phyloP scores from a whole-genome alignment of 1,140 invertebrate species.

The Agrypnia vestita region DNA sequence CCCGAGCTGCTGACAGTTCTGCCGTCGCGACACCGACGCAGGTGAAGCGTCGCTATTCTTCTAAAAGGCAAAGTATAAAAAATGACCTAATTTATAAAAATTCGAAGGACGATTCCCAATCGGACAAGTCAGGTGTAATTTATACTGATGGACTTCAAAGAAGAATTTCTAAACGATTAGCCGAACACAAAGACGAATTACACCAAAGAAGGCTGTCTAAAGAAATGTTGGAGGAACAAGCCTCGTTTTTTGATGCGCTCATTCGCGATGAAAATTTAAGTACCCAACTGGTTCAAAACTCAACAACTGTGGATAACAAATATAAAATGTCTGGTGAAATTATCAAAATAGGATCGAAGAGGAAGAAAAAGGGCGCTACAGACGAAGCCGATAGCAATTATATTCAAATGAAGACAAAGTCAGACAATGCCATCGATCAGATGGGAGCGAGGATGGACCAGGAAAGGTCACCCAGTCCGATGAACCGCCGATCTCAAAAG shows the following conservation, averaged over 20 bases:
- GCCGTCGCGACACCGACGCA: constrained; percentile 49
- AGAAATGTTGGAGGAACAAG: constrained; percentile 68
- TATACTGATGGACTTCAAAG: neutral
- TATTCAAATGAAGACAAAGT: constrained; percentile 64
- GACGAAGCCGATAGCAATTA: constrained; percentile 63
- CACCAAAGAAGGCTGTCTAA: constrained; percentile 52
- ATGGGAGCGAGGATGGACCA: constrained; percentile 54
- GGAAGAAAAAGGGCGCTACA: constrained; percentile 56
- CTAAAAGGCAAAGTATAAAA: constrained; percentile 51
- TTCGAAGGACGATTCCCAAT: neutral
- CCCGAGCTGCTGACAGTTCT: neutral
- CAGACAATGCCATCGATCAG: constrained; percentile 68
- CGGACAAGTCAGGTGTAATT: constrained; percentile 1
- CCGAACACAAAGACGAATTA: constrained; percentile 33
- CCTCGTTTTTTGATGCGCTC: constrained; percentile 70
- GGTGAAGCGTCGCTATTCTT: constrained; percentile 55
- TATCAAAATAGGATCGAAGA: constrained; percentile 57
- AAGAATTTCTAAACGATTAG: constrained; percentile 26
- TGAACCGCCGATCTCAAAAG: constrained; percentile 61
- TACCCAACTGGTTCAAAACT: constrained; percentile 68
- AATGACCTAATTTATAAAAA: constrained; percentile 51
- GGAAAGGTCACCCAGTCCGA: constrained; percentile 60
- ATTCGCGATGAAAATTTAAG: constrained; percentile 72
- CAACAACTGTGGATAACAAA: constrained; percentile 61
- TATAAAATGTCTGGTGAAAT: constrained; percentile 21